These are phyloP conservation scores for Pseudonaja textilis DNA, from an alignment of 2,113 vertebrate species.

Conservation along the genomic window DNA sequence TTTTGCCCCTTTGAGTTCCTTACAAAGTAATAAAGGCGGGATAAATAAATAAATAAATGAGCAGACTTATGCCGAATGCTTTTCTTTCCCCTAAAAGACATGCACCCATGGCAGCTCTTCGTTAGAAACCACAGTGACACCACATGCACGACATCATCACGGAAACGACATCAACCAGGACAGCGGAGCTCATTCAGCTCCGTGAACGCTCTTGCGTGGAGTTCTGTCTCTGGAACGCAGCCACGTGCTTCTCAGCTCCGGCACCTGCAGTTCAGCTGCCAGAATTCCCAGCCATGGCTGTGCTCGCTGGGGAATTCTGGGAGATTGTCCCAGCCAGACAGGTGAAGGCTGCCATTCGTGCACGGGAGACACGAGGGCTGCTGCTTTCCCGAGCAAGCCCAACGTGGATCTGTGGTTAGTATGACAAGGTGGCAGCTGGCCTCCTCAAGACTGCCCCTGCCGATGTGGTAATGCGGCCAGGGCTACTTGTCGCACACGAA, in stretches of 20 bases:
- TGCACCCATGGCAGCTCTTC: neutral
- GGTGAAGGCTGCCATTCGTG: constrained; percentile 28
- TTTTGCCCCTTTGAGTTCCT: neutral
- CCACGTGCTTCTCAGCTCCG: neutral
- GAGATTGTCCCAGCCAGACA: neutral
- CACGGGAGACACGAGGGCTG: neutral
- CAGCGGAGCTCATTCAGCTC: neutral
- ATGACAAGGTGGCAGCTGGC: neutral
- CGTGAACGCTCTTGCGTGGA: neutral
- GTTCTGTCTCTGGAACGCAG: neutral
- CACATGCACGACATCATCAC: neutral
- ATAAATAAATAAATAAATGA: too few species aligned
- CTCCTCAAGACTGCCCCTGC: neutral
- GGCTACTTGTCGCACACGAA: neutral
- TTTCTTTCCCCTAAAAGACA: neutral
- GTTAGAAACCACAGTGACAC: neutral
- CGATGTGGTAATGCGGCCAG: neutral
- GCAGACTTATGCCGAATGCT: neutral
- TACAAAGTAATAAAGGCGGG: neutral
- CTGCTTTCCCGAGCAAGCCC: neutral
- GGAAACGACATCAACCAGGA: neutral
- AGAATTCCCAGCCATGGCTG: neutral
- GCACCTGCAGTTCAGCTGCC: too few species aligned
- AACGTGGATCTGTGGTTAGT: neutral
- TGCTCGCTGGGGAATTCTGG: neutral